Percentiles rank a stretch among this genome's conserved stretches.
Conservation (phyloP, 1,140 invertebrate genomes). For the Nylanderia fulva region DNA sequence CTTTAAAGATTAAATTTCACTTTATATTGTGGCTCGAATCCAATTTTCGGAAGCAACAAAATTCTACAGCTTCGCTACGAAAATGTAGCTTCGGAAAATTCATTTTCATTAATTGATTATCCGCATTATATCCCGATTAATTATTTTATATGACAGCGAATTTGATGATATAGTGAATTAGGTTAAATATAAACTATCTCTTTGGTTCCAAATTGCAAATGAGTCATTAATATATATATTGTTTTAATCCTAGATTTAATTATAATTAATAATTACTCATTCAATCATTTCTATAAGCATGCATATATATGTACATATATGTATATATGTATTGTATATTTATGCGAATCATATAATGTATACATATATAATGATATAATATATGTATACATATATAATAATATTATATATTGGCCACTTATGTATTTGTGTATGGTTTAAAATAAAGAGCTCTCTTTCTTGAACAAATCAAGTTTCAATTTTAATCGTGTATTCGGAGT, state of each 20-base stretch:
- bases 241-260: neutral
- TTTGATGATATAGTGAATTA: neutral
- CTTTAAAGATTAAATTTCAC: conserved; percentile 37
- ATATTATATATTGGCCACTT: too few relatives aligned
- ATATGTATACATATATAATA: too few relatives aligned
- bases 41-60: neutral
- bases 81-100: neutral
- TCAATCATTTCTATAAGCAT: neutral
- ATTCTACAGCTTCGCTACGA: neutral
- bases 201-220: conserved; percentile 1
- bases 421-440: too few relatives aligned
- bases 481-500: conserved; percentile 41
- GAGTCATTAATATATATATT: neutral
- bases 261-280: neutral
- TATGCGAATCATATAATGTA: too few relatives aligned
- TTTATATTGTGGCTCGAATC: neutral
- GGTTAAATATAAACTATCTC: conserved; percentile 1
- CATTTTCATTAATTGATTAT: neutral
- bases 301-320: neutral
- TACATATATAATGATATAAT: too few relatives aligned
- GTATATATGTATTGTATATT: too few relatives aligned
- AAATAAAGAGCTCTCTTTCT: neutral
- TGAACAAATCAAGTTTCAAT: conserved; percentile 17
- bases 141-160: neutral
- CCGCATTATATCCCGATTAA: neutral